phyloP scores from a whole-genome alignment of 2,888 invertebrate species.

The Diaperis boleti region DNA sequence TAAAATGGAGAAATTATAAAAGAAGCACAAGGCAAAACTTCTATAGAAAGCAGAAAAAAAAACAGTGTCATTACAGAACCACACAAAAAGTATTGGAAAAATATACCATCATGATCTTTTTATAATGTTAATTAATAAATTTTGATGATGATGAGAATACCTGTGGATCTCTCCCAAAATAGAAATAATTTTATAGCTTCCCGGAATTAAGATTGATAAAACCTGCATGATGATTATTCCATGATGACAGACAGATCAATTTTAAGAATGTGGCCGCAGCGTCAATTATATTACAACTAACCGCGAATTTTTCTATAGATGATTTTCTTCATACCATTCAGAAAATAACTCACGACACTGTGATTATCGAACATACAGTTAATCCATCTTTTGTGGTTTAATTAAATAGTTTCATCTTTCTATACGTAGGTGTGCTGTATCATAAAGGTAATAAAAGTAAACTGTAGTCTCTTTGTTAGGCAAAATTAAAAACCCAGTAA shows the following conservation, averaged over 20 bases:
- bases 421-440: neutral
- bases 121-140: too few species aligned
- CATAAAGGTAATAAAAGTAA: slow-evolving; percentile 28
- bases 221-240: too few species aligned
- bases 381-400: slow-evolving; percentile 11
- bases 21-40: too few species aligned
- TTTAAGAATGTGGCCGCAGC: slow-evolving; percentile 1
- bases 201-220: neutral
- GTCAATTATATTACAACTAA: neutral
- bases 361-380: slow-evolving; percentile 25
- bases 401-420: slow-evolving; percentile 27
- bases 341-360: slow-evolving; percentile 13
- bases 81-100: too few species aligned
- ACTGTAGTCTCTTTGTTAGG: slow-evolving; percentile 28
- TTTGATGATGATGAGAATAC: too few species aligned
- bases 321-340: neutral
- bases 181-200: too few species aligned
- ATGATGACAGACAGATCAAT: neutral
- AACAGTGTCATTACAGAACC: too few species aligned
- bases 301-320: slow-evolving; percentile 6
- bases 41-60: too few species aligned
- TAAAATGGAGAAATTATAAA: too few species aligned
- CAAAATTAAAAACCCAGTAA: slow-evolving; percentile 27
- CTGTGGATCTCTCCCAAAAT: too few species aligned
- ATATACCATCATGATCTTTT: too few species aligned